A percentile compares a stretch with the other conserved stretches of the same genome.
Evolutionary conservation across 2,113 vertebrate species (phyloP).

Genomic region (Mustela nigripes): DNA sequence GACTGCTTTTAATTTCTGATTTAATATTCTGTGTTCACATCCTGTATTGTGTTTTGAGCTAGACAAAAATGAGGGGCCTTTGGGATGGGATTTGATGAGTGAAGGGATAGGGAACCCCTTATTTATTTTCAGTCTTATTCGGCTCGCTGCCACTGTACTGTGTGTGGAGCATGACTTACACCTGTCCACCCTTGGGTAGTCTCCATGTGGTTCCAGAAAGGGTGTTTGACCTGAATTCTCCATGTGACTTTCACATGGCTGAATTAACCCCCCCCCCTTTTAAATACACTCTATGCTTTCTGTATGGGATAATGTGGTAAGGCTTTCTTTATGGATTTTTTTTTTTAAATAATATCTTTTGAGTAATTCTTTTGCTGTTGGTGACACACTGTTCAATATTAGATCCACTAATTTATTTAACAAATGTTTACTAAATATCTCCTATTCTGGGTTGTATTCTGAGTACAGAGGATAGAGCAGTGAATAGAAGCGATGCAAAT

Average conservation of each 20-base stretch:
- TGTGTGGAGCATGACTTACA: rapidly evolving
- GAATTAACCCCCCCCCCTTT: background rate
- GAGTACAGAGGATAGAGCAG: background rate
- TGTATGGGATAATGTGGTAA: background rate
- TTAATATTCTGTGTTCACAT: background rate
- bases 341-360: background rate
- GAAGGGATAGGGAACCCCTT: background rate
- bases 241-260: background rate
- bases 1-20: background rate
- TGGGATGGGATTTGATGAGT: background rate
- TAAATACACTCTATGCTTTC: background rate
- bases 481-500: too few relatives aligned
- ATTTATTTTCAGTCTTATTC: background rate
- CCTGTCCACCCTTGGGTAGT: background rate
- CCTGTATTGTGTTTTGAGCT: background rate
- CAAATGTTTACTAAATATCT: background rate
- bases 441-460: rapidly evolving
- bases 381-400: background rate
- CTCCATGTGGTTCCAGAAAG: background rate
- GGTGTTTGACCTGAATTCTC: background rate
- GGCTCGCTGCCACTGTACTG: background rate
- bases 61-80: background rate
- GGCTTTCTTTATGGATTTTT: background rate
- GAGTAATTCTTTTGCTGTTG: background rate
- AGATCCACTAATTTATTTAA: background rate